Evolutionary conservation across 2,888 invertebrate species (phyloP).

Genomic region (Crematogaster levior): DNA sequence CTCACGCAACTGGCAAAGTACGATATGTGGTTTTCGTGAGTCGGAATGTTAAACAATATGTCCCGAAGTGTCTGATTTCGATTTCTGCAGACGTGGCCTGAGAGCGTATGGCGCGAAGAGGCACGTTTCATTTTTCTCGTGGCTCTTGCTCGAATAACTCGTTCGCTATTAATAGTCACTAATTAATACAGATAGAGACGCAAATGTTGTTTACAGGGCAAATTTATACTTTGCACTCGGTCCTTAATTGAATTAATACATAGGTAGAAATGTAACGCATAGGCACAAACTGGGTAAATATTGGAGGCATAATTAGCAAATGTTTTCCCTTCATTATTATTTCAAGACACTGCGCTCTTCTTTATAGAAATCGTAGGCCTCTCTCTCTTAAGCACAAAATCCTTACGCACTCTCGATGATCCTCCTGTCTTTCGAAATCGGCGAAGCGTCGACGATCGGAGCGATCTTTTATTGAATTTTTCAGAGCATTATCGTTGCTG

Average conservation of each 20-base stretch:
- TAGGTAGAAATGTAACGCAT: not conserved
- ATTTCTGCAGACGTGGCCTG: conserved; percentile 49
- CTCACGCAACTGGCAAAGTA: conserved; percentile 37
- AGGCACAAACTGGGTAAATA: not conserved
- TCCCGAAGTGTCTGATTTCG: conserved; percentile 44
- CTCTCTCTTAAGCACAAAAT: not conserved
- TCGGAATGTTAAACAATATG: conserved; percentile 58
- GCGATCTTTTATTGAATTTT: not conserved
- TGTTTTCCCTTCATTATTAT: not conserved
- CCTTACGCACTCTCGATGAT: not conserved
- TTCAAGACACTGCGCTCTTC: not conserved
- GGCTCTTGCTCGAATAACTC: conserved; percentile 18
- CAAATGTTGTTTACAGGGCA: not conserved
- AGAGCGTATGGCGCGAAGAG: not conserved
- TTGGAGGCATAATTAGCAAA: not conserved
- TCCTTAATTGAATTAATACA: conserved; percentile 15
- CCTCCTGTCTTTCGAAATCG: not conserved
- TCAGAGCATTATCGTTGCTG: not conserved
- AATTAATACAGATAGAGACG: not conserved
- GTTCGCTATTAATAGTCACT: conserved; percentile 4
- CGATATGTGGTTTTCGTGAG: conserved; percentile 42
- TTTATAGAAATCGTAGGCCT: not conserved
- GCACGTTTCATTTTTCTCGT: conserved; percentile 9
- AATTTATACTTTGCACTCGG: not conserved
- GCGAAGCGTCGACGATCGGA: not conserved